Conservation (phyloP, 1,140 invertebrate genomes). For the Drosophila tropicalis region DNA sequence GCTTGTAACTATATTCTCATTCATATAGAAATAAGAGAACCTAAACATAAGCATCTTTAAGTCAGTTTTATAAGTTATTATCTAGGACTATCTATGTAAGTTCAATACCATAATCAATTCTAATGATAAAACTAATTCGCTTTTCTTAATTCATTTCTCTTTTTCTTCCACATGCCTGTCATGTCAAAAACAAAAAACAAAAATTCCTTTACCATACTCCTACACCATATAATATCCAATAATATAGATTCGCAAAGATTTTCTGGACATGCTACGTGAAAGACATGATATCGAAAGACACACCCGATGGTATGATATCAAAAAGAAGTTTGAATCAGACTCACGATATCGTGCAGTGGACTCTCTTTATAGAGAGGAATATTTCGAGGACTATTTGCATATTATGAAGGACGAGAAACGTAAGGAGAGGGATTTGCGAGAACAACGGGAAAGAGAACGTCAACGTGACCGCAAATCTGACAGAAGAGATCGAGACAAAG, state of each 20-base stretch:
- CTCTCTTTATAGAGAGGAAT: constrained; percentile 92
- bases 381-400: constrained; percentile 96
- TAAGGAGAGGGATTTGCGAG: constrained; percentile 80
- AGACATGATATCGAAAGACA: constrained; percentile 91
- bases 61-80: constrained; percentile 19
- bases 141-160: constrained; percentile 44
- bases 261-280: constrained; percentile 90
- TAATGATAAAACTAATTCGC: constrained; percentile 56
- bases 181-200: constrained; percentile 53
- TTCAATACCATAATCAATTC: constrained; percentile 43
- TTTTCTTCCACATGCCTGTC: constrained; percentile 77
- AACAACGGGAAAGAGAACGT: constrained; percentile 83
- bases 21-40: constrained; percentile 40
- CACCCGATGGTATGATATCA: constrained; percentile 95
- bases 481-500: constrained; percentile 59
- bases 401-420: constrained; percentile 92
- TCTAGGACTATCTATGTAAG: constrained; percentile 40
- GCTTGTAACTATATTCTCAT: constrained; percentile 67
- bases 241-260: constrained; percentile 95
- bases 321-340: constrained; percentile 96
- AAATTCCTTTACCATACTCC: constrained; percentile 43
- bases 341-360: constrained; percentile 96
- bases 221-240: neutral
- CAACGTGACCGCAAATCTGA: constrained; percentile 83
- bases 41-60: constrained; percentile 45